These are phyloP conservation scores for Tetragonisca angustula DNA, from an alignment of 2,888 invertebrate species.

Conservation along the genomic window DNA sequence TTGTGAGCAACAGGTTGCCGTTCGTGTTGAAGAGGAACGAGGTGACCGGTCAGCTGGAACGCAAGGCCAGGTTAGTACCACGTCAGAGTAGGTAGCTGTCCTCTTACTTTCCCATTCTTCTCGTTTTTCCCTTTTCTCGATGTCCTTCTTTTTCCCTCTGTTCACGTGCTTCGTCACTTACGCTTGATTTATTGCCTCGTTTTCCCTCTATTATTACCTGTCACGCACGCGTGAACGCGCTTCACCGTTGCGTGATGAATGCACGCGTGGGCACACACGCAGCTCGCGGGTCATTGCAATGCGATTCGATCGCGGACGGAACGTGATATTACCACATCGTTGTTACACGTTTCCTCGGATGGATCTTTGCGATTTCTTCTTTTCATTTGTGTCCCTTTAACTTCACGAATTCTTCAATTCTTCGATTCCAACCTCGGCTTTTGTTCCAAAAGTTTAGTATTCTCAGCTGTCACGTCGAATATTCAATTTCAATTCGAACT, in stretches of 20 bases:
- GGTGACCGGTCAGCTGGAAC: conserved; percentile 89
- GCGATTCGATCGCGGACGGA: conserved; percentile 9
- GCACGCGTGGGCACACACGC: conserved; percentile 13
- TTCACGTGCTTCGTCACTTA: neutral
- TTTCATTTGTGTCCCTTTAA: neutral
- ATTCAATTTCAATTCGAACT: neutral
- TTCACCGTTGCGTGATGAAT: neutral
- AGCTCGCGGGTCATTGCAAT: conserved; percentile 4
- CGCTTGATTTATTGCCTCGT: neutral
- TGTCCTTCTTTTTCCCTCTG: neutral
- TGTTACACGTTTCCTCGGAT: conserved; percentile 2
- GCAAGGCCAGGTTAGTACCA: conserved; percentile 92
- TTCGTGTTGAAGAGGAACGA: conserved; percentile 93
- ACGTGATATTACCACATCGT: conserved; percentile 30
- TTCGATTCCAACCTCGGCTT: neutral
- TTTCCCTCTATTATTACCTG: neutral
- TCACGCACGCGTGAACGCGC: neutral
- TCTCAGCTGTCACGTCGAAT: neutral
- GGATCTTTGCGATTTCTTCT: neutral
- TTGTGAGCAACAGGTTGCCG: conserved; percentile 95
- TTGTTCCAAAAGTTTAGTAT: neutral
- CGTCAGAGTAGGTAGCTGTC: neutral
- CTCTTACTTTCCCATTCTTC: neutral
- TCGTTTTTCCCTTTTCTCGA: neutral
- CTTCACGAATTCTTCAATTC: neutral